A percentile compares a stretch with the other conserved stretches of the same genome.
phyloP scores from a whole-genome alignment of 2,888 invertebrate genomes.

The Torymus texanus region DNA sequence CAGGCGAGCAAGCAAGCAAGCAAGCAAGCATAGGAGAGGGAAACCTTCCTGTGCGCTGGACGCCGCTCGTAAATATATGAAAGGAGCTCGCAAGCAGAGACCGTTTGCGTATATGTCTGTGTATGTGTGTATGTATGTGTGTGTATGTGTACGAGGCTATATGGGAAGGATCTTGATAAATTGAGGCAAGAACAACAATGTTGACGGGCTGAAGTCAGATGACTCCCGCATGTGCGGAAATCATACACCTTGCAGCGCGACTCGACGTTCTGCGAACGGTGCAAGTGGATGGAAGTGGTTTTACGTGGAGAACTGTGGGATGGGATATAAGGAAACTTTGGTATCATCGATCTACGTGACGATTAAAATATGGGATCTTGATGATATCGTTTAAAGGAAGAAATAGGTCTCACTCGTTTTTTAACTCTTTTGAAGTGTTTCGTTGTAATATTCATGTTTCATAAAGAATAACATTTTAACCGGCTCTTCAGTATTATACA shows the following conservation, averaged over 20 bases:
- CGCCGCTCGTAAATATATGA: slow-evolving; percentile 50
- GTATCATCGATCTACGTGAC: slow-evolving; percentile 42
- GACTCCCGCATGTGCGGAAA: slow-evolving; percentile 49
- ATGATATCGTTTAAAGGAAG: not conserved
- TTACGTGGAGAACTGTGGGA: too few species aligned
- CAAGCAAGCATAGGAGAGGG: slow-evolving; percentile 17
- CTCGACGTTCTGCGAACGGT: not conserved
- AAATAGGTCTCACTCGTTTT: too few species aligned
- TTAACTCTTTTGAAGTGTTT: too few species aligned
- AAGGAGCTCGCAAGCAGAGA: slow-evolving; percentile 23
- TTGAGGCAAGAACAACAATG: slow-evolving; percentile 50
- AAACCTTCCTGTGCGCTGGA: slow-evolving; percentile 30
- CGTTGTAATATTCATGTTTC: too few species aligned
- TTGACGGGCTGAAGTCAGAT: slow-evolving; percentile 47
- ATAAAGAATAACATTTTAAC: too few species aligned
- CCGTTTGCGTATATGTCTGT: not conserved
- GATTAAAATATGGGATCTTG: slow-evolving; percentile 12
- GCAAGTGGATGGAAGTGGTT: too few species aligned
- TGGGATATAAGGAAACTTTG: not conserved
- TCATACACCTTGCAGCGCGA: slow-evolving; percentile 49
- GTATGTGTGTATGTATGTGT: too few species aligned
- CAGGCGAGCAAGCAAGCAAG: not conserved
- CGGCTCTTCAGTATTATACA: too few species aligned
- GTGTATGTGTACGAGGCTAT: not conserved
- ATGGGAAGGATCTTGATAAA: slow-evolving; percentile 50